phyloP scores from a whole-genome alignment of 2,113 vertebrate species.

The Athene cunicularia region DNA sequence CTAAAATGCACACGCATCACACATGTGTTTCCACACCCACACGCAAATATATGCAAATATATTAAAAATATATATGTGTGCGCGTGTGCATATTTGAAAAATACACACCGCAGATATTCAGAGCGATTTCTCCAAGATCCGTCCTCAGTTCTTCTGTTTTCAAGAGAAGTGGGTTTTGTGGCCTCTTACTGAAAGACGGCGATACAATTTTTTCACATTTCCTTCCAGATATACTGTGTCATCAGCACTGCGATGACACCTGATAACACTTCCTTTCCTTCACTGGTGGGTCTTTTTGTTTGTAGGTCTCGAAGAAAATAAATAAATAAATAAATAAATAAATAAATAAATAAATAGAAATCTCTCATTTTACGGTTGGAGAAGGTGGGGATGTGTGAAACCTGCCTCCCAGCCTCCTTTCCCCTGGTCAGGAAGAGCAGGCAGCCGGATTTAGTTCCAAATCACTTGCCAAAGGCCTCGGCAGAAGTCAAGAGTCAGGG shows the following conservation, averaged over 20 bases:
- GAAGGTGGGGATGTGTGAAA: neutral
- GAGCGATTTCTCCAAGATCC: neutral
- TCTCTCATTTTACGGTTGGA: neutral
- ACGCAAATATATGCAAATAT: neutral
- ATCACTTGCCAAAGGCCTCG: neutral
- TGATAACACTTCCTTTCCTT: neutral
- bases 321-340: neutral
- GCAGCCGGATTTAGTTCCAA: neutral
- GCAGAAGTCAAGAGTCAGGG: neutral
- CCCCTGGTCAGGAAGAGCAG: neutral
- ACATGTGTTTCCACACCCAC: neutral
- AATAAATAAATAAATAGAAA: neutral
- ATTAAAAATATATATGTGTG: neutral
- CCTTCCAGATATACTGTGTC: neutral
- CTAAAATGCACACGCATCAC: neutral
- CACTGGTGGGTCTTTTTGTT: neutral
- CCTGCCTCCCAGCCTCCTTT: neutral
- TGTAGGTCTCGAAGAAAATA: neutral
- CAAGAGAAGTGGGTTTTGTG: neutral
- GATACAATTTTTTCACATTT: neutral
- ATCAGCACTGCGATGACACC: neutral
- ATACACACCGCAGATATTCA: neutral
- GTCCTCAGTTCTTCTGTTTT: neutral
- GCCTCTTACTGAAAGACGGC: neutral
- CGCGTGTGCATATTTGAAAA: neutral